Evolutionary conservation across 1,140 invertebrate species (phyloP).

Genomic region (Dendroctonus ponderosae): DNA sequence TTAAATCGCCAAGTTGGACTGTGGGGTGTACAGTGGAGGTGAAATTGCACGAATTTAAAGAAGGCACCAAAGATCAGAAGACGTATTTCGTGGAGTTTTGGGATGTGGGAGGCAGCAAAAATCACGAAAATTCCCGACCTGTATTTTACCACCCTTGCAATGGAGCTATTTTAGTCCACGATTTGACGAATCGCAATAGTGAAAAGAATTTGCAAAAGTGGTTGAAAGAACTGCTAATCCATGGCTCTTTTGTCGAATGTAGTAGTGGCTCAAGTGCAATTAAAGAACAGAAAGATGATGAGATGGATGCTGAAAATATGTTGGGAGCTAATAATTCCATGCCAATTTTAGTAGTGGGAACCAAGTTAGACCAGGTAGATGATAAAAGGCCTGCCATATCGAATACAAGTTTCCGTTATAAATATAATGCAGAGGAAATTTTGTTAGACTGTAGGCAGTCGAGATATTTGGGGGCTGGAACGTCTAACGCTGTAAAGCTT

Average conservation of each 20-base stretch:
- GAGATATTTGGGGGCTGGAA: slow-evolving; percentile 85
- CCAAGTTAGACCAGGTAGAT: slow-evolving; percentile 83
- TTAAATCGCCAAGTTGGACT: slow-evolving; percentile 86
- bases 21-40: slow-evolving; percentile 95
- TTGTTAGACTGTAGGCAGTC: slow-evolving; percentile 79
- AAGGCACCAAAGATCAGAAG: slow-evolving; percentile 87
- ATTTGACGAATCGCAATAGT: slow-evolving; percentile 94
- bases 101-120: slow-evolving; percentile 93
- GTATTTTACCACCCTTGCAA: slow-evolving; percentile 93
- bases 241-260: slow-evolving; percentile 54
- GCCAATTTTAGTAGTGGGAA: slow-evolving; percentile 90
- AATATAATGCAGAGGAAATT: slow-evolving; percentile 93
- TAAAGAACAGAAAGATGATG: slow-evolving; percentile 56
- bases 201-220: slow-evolving; percentile 91
- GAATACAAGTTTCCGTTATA: slow-evolving; percentile 65
- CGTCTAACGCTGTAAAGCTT: slow-evolving; percentile 87
- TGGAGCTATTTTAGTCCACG: slow-evolving; percentile 86
- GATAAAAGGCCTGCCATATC: slow-evolving; percentile 61
- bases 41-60: slow-evolving; percentile 92
- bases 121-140: slow-evolving; percentile 84
- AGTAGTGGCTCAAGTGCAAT: slow-evolving; percentile 15
- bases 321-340: slow-evolving; percentile 74
- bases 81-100: slow-evolving; percentile 94
- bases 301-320: slow-evolving; percentile 86
- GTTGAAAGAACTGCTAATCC: slow-evolving; percentile 86